Base-by-base conservation (phyloP, 2,113 vertebrate species). In the Myrmophylax atrothorax region DNA sequence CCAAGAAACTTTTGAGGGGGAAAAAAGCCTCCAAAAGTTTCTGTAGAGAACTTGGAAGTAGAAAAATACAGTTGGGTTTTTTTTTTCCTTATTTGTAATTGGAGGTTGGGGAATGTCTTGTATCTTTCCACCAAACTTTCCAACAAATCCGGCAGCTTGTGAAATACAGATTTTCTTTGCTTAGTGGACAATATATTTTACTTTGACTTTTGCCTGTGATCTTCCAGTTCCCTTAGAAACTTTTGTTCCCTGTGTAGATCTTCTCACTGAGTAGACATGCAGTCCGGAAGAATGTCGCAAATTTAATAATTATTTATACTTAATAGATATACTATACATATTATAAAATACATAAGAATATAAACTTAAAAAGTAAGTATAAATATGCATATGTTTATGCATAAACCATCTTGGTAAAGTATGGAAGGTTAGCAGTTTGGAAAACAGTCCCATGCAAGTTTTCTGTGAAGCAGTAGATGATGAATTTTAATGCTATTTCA, bases 71-170 rank as follows among this genome's bases (percentile, higher is more conserved):
- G 14, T 42, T 42, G 40, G 40, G 67, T 2, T 23, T 7, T 16
- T 70, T 89, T 55, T 70, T 59, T 50, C 82, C 5, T 70, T 63
- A 5, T 33, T 90, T 90, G 86, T 46, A 67, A n/a, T 53, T 72
- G 7, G 2, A 6, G 2, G 2, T 56, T 12, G 10, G 7, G 2
- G 4, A 9, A 10, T 44, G 13, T 49, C 17, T 66, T 69, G 5
- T 46, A 8, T 68, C 22, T 83, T 76, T 63, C 18, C 37, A 31
- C 76, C 28, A 83, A 53, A 73, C 10, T 22, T 76, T 85, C 74
- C 58, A 73, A 40, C 7, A 80, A 23, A 66, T 18, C 11, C 42
- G 29, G n/a, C 84, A 66, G 42, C 14, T 44, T 86, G 19, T 80
- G 44, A 90, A 90, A 40, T 62, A 56, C 12, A 47, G 17, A 31